phyloP scores from a whole-genome alignment of 2,797 vertebrate genomes.

The Karalla daura region DNA sequence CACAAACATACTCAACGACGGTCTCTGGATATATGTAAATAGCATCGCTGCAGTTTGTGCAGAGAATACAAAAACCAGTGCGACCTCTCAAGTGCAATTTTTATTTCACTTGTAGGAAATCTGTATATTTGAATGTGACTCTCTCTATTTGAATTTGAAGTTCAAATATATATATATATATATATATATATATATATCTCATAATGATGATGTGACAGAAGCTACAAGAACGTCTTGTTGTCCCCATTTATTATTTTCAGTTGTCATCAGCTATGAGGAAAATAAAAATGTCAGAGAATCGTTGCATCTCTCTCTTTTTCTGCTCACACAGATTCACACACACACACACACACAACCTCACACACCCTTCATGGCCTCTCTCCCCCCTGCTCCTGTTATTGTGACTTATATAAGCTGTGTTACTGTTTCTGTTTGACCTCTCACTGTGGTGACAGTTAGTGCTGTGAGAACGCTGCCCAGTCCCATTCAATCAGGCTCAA shows the following conservation, averaged over 20 bases:
- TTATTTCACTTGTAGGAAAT: too few relatives aligned
- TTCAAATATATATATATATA: too few relatives aligned
- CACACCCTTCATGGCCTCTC: background rate
- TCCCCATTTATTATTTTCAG: background rate
- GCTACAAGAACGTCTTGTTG: background rate
- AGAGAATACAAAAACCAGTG: too few relatives aligned
- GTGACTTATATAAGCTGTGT: slow-evolving; percentile 81
- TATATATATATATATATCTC: too few relatives aligned
- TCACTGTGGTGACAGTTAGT: slow-evolving; percentile 77
- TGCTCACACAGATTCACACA: background rate
- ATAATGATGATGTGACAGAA: background rate
- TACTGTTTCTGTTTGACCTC: slow-evolving; percentile 80
- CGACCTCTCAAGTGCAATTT: too few relatives aligned
- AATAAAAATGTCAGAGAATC: background rate
- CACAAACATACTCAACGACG: background rate
- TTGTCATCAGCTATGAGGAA: background rate
- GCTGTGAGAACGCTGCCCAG: slow-evolving; percentile 70
- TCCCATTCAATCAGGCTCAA: slow-evolving; percentile 76
- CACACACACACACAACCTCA: background rate
- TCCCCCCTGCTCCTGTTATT: slow-evolving; percentile 65
- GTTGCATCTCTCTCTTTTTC: background rate
- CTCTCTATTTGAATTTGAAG: too few relatives aligned
- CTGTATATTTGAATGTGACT: too few relatives aligned
- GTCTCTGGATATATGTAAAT: background rate
- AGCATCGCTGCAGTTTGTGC: too few relatives aligned